Evolutionary conservation across 37 sponge, comb jelly and placozoan genomes (phyloP).

Genomic region (Axinella damicornis): DNA sequence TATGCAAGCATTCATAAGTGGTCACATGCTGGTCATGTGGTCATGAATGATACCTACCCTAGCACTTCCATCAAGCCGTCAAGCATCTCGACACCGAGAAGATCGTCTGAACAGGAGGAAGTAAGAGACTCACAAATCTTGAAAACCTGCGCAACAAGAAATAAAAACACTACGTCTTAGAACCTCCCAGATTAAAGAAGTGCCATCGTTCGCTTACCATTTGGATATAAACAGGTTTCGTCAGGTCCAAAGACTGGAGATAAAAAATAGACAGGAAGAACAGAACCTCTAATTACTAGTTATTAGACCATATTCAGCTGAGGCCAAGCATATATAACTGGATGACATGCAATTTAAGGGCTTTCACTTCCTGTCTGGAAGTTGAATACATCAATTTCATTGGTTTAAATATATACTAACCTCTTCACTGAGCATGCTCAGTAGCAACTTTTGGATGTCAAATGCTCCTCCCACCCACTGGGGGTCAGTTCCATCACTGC

Average conservation of each 20-base stretch:
- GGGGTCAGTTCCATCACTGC: neutral
- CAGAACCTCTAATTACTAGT: too few relatives aligned
- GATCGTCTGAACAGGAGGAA: too few relatives aligned
- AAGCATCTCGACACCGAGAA: constrained; percentile 13
- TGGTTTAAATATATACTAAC: too few relatives aligned
- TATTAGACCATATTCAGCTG: too few relatives aligned
- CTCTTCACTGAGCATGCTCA: constrained; percentile 28
- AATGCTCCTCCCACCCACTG: neutral
- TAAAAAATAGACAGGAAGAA: too few relatives aligned
- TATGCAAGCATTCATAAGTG: neutral
- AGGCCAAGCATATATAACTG: too few relatives aligned
- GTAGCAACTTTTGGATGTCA: neutral
- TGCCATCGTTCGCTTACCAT: neutral
- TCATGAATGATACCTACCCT: constrained; percentile 4
- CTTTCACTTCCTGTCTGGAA: too few relatives aligned
- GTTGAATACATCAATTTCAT: too few relatives aligned
- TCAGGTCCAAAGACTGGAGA: neutral
- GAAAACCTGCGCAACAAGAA: constrained; percentile 16
- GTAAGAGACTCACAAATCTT: neutral
- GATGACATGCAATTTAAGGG: too few relatives aligned
- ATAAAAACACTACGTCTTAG: neutral
- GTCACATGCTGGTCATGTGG: neutral
- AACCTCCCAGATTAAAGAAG: neutral
- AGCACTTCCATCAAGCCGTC: constrained; percentile 31
- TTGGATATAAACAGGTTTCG: constrained; percentile 24